These are phyloP conservation scores for Chascanopsetta lugubris DNA, from an alignment of 2,113 vertebrate genomes.

Conservation along the genomic window DNA sequence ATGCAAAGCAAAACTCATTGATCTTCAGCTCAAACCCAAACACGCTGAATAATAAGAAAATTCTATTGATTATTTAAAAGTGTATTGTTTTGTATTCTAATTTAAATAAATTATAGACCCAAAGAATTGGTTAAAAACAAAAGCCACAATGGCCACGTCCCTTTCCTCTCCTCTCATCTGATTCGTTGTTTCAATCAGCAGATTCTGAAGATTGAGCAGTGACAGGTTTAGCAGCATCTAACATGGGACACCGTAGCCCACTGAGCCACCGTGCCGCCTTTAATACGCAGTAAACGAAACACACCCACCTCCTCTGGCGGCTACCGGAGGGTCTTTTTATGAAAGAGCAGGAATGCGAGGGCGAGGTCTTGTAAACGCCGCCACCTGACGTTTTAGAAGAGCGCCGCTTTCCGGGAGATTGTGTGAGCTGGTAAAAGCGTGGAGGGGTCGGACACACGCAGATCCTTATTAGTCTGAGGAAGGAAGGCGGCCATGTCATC, in stretches of 20 bases:
- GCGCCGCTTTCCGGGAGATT: slow-evolving; percentile 44
- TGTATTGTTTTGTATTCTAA: neutral
- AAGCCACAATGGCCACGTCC: neutral
- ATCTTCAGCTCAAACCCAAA: too few species aligned
- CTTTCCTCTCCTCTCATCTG: slow-evolving; percentile 2
- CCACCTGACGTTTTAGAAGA: slow-evolving; percentile 67
- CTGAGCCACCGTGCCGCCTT: slow-evolving; percentile 37
- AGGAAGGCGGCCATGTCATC: neutral
- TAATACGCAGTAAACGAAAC: slow-evolving; percentile 59
- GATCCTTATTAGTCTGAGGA: slow-evolving; percentile 7
- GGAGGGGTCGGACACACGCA: slow-evolving; percentile 8
- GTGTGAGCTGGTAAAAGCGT: slow-evolving; percentile 51
- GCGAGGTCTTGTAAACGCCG: slow-evolving; percentile 58
- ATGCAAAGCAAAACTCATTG: too few species aligned
- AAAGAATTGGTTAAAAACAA: neutral
- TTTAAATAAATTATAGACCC: neutral
- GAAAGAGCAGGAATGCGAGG: slow-evolving; percentile 66
- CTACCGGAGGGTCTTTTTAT: slow-evolving; percentile 60
- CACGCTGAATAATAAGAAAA: too few species aligned
- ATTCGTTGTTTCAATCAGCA: slow-evolving; percentile 28
- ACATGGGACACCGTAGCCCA: slow-evolving; percentile 40
- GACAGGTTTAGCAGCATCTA: slow-evolving; percentile 49
- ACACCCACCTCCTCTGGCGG: slow-evolving; percentile 39
- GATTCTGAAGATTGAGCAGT: slow-evolving; percentile 39
- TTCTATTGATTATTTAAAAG: too few species aligned